Evolutionary conservation across 2,888 invertebrate genomes (phyloP), one percentile per base, ranked within the genome.

Genomic region (Clanis bilineata): DNA sequence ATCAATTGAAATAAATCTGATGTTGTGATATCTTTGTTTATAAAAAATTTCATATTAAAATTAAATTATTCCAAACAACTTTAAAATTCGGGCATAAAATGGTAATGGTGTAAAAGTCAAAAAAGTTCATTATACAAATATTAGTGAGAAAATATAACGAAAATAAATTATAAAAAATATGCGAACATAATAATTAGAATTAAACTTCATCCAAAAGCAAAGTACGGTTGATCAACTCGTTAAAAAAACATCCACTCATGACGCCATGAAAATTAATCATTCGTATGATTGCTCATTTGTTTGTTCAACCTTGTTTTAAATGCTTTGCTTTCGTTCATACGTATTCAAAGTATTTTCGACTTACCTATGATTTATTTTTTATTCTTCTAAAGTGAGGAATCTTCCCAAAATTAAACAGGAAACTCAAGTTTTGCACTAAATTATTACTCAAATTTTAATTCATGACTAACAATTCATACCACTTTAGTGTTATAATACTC

Each of bases 361-460:
- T 51, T 51, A 51, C 51, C 51, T 28, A 47, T 3, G 12, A 15
- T 23, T 15, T 44, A 21, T 43, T 18, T 47, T 47, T 28, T n/a
- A n/a, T n/a, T 47, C 47, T 47, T 47, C 47, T 15, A 47, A 47
- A 47, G 1, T 9, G 22, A 44, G 25, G 47, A 47, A 47, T 47
- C 47, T 15, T 23, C 6, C 7, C 7, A 47, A 25, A 47, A 28
- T 25, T 25, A 15, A 15, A 15, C n/a, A 47, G 23, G 6, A 10
- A 47, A 25, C n/a, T 47, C 15, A 6, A 41, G n/a, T 47, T 47
- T 47, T 5, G 25, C 47, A 47, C 47, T 15, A n/a, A 25, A 3
- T n/a, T 10, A 21, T 51, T 18, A n/a, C 12, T 36, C 21, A 5
- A 6, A 12, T 21, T 36, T 21, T 21, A 41, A 18, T 43, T 57